A percentile compares a stretch with the other conserved stretches of the same genome.
Evolutionary conservation across 1,140 invertebrate species (phyloP).

Genomic region (Tyrophagus putrescentiae): DNA sequence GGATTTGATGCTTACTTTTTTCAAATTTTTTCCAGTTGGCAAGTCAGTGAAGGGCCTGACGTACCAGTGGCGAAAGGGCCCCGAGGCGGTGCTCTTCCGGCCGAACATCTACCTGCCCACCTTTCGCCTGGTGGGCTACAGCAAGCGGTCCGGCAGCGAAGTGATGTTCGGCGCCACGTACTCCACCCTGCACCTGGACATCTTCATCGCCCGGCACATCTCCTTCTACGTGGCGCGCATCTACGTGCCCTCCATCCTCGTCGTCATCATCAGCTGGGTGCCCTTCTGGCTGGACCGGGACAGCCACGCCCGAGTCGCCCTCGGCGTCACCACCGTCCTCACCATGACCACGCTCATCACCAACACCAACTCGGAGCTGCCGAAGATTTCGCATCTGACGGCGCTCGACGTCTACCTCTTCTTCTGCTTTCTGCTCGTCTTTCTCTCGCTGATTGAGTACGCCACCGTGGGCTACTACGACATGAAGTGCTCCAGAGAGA

Average conservation of each 20-base stretch:
- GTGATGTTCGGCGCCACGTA: conserved; percentile 23
- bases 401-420: conserved; percentile 33
- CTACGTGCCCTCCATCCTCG: conserved; percentile 29
- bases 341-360: conserved; percentile 34
- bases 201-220: conserved; percentile 29
- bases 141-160: background rate
- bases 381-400: conserved; percentile 33
- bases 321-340: conserved; percentile 32
- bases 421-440: conserved; percentile 33
- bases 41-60: background rate
- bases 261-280: conserved; percentile 31
- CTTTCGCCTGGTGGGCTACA: background rate
- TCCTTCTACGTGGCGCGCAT: conserved; percentile 29
- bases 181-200: conserved; percentile 26
- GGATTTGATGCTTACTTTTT: too few species aligned
- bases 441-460: conserved; percentile 28
- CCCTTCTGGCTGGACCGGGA: conserved; percentile 31
- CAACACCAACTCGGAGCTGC: conserved; percentile 32
- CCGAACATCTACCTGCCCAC: background rate
- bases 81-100: background rate
- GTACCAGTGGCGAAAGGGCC: background rate
- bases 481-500: too few species aligned
- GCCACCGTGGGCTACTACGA: conserved; percentile 27
- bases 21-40: conserved; percentile 1
- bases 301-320: conserved; percentile 31